A percentile compares a stretch with the other conserved stretches of the same genome.
These are phyloP conservation scores for Drosophila jambulina DNA, from an alignment of 1,140 invertebrate genomes.

Conservation along the genomic window DNA sequence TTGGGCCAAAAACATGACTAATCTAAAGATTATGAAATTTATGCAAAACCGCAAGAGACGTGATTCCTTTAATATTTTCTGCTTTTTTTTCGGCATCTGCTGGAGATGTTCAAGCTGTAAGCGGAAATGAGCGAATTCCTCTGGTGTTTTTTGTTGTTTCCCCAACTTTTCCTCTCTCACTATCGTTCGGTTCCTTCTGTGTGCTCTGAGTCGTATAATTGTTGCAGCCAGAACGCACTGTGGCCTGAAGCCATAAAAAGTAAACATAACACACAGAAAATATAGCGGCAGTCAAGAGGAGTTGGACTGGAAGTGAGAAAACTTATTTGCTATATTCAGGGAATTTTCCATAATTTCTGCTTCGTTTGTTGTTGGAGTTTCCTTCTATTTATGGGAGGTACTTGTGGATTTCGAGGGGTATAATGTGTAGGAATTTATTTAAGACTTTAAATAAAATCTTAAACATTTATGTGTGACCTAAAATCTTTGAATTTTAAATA, in stretches of 20 bases:
- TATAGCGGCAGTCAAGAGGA: conserved; percentile 11
- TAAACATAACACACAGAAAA: conserved; percentile 65
- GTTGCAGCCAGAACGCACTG: conserved; percentile 71
- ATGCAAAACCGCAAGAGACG: conserved; percentile 54
- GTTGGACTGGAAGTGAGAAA: conserved; percentile 50
- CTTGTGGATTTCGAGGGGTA: not conserved
- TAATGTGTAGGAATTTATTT: not conserved
- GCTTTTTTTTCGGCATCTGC: conserved; percentile 17
- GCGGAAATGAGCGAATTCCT: conserved; percentile 74
- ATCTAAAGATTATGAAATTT: conserved; percentile 69
- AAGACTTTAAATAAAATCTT: not conserved
- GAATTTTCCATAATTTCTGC: conserved; percentile 80
- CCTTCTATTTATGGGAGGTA: not conserved
- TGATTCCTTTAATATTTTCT: conserved; percentile 28
- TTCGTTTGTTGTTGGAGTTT: conserved; percentile 55
- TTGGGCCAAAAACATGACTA: conserved; percentile 53
- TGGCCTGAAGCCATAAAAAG: conserved; percentile 75
- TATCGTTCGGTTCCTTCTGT: conserved; percentile 41
- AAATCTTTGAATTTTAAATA: not conserved
- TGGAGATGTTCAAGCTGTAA: conserved; percentile 53
- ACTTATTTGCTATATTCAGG: conserved; percentile 82
- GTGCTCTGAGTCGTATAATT: conserved; percentile 76
- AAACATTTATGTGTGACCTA: not conserved
- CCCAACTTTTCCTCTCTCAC: conserved; percentile 29
- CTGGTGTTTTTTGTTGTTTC: conserved; percentile 62